Evolutionary conservation across 1,140 invertebrate species (phyloP).

Genomic region (Berghia stephanieae): DNA sequence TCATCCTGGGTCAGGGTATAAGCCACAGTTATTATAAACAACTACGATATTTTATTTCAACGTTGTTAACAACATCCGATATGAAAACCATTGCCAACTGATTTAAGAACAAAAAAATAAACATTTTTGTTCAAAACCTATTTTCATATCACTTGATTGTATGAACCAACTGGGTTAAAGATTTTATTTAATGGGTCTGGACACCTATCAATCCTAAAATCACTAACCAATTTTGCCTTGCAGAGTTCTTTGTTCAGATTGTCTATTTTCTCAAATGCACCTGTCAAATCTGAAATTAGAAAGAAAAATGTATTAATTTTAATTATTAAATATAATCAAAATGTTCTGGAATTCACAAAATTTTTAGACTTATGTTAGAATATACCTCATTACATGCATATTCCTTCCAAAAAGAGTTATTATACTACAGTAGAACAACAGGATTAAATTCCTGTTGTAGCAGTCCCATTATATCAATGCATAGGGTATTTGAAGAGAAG

Average conservation of each 20-base stretch:
- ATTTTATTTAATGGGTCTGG: constrained; percentile 8
- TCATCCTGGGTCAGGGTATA: too few species aligned
- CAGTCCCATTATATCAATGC: background rate
- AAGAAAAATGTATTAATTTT: background rate
- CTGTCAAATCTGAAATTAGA: constrained; percentile 48
- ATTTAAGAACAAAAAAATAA: too few species aligned
- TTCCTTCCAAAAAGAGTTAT: background rate
- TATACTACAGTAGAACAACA: background rate
- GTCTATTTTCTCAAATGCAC: constrained; percentile 51
- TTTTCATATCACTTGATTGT: background rate
- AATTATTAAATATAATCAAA: background rate
- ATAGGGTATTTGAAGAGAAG: background rate
- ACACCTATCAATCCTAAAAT: background rate
- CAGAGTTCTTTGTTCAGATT: constrained; percentile 61
- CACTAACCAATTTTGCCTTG: constrained; percentile 63
- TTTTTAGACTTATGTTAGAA: background rate
- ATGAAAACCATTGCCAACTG: too few species aligned
- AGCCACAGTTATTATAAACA: too few species aligned
- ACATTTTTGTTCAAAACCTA: background rate
- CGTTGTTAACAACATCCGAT: too few species aligned
- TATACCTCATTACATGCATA: background rate
- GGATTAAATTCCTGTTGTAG: background rate
- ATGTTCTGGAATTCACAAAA: background rate
- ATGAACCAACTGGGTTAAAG: background rate
- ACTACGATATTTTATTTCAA: too few species aligned